Evolutionary conservation across 2,113 vertebrate species (phyloP).

Genomic region (Chitala chitala): DNA sequence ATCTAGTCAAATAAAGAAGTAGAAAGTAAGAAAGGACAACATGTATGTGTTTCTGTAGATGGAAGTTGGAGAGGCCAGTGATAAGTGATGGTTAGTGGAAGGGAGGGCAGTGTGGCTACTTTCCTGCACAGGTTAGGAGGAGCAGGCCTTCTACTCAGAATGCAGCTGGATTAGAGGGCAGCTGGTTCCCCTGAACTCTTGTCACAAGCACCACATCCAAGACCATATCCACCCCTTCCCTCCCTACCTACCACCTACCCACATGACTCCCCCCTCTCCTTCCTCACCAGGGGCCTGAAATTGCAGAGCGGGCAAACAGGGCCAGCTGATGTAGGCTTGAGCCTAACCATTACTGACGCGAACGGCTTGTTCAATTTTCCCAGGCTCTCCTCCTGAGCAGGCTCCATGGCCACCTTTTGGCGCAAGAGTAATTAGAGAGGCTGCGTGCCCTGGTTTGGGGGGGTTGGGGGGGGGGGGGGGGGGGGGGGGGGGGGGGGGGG

Average conservation of each 20-base stretch:
- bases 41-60: not conserved
- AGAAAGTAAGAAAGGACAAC: not conserved
- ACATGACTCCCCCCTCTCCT: conserved; percentile 26
- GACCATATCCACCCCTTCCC: not conserved
- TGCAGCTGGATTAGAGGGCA: not conserved
- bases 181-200: too few relatives aligned
- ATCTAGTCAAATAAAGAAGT: too few relatives aligned
- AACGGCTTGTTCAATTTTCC: conserved; percentile 66
- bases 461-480: not conserved
- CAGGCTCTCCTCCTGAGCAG: conserved; percentile 25
- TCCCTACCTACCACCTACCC: not conserved
- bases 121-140: not conserved
- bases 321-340: conserved; percentile 55
- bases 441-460: not conserved
- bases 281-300: conserved; percentile 37
- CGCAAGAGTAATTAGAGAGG: conserved; percentile 38
- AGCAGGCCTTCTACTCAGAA: not conserved
- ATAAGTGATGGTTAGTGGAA: not conserved
- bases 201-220: too few relatives aligned
- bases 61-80: not conserved
- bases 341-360: conserved; percentile 61
- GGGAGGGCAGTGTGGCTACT: not conserved
- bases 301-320: conserved; percentile 57
- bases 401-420: conserved; percentile 36
- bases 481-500: not conserved